These are phyloP conservation scores for Amphipyra tragopoginis DNA, from an alignment of 2,888 invertebrate species.

Conservation along the genomic window DNA sequence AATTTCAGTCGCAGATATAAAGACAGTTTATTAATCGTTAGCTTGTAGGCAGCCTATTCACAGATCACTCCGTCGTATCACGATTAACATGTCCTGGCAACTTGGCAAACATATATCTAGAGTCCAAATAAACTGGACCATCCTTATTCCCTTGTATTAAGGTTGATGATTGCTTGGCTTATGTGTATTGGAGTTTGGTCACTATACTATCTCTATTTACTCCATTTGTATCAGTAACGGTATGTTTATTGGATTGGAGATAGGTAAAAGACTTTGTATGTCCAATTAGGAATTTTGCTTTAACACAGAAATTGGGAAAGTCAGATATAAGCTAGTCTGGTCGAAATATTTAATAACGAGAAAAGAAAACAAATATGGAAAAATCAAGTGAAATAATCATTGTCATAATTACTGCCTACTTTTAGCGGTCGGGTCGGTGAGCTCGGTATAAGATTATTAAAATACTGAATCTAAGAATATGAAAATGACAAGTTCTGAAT, in stretches of 20 bases:
- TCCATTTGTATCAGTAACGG: constrained; percentile 45
- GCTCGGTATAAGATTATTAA: no score
- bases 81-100: constrained; percentile 76
- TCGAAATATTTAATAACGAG: no score
- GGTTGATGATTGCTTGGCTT: constrained; percentile 18
- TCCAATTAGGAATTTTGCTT: constrained; percentile 24
- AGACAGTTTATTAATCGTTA: constrained; percentile 37
- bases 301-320: constrained; percentile 1
- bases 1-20: constrained; percentile 9
- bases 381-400: no score
- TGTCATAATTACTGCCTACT: no score
- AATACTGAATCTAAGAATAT: no score
- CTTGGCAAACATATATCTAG: constrained; percentile 61
- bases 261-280: constrained; percentile 39
- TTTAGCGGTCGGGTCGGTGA: no score
- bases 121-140: background rate
- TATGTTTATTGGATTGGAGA: constrained; percentile 51
- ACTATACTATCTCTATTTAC: constrained; percentile 33
- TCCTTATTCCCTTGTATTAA: constrained; percentile 18
- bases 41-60: constrained; percentile 64
- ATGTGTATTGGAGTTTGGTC: background rate
- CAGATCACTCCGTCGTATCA: constrained; percentile 76
- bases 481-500: no score
- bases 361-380: no score
- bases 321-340: background rate